Conservation (phyloP, 2,113 vertebrate species). For the Chaetura pelagica region DNA sequence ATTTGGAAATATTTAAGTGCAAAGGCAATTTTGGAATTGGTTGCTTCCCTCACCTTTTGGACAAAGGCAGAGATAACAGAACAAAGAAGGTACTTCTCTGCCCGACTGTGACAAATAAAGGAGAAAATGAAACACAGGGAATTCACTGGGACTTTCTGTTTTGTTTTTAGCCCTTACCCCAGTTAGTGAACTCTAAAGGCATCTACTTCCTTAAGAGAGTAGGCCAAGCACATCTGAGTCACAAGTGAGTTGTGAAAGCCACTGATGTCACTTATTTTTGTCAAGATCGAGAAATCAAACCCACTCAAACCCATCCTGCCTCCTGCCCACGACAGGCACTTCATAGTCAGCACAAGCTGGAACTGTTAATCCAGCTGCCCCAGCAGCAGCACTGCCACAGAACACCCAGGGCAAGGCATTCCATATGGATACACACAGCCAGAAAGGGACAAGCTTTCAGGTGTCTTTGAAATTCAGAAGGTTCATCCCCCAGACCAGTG, state of each 20-base stretch:
- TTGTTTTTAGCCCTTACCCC: neutral
- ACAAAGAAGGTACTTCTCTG: neutral
- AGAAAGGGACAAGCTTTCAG: neutral
- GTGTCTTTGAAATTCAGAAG: neutral
- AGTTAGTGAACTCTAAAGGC: neutral
- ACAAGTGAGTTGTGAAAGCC: neutral
- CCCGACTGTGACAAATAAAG: neutral
- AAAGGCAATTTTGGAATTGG: neutral
- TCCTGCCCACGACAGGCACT: rapidly evolving
- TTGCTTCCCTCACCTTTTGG: neutral
- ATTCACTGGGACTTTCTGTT: neutral
- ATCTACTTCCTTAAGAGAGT: neutral
- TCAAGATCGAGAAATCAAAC: neutral
- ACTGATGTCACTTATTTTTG: neutral
- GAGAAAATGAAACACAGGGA: neutral
- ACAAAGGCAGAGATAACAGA: neutral
- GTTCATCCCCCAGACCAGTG: neutral
- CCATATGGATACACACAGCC: rapidly evolving
- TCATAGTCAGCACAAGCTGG: neutral
- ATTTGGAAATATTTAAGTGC: neutral
- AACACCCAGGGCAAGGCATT: neutral
- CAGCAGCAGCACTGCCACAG: neutral
- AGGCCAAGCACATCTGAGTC: neutral
- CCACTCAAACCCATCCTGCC: neutral
- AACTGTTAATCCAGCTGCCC: neutral